Evolutionary conservation across 2,113 vertebrate species (phyloP).

Genomic region (Caranx melampygus): DNA sequence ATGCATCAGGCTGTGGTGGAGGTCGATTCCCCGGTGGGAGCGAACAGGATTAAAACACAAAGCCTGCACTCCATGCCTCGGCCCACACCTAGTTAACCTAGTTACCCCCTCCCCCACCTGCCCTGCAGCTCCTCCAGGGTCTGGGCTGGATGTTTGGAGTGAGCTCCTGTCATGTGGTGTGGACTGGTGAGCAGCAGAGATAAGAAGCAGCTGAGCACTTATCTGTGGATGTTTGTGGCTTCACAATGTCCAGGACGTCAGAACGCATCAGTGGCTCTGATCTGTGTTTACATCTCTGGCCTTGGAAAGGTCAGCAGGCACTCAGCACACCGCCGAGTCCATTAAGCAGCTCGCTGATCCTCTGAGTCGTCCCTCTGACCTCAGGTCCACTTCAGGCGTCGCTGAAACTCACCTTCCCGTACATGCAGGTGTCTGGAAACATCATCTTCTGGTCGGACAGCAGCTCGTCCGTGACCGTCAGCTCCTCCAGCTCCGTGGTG

Average conservation of each 20-base stretch:
- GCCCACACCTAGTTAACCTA: background rate
- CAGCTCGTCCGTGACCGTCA: conserved; percentile 85
- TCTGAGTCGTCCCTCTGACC: background rate
- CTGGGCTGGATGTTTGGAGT: background rate
- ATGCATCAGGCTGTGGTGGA: background rate
- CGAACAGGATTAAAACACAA: background rate
- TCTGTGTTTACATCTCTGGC: conserved; percentile 43
- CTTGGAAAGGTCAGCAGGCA: conserved; percentile 58
- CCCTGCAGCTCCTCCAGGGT: no score
- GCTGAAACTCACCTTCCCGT: conserved; percentile 81
- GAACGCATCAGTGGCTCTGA: conserved; percentile 15
- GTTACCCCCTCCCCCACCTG: no score
- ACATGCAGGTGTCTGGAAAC: conserved; percentile 81
- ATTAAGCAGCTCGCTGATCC: background rate
- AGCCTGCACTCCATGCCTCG: background rate
- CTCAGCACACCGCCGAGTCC: conserved; percentile 49
- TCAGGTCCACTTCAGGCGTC: conserved; percentile 48
- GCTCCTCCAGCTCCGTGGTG: conserved; percentile 93
- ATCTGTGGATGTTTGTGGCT: conserved; percentile 5
- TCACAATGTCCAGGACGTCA: conserved; percentile 23
- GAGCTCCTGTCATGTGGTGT: conserved; percentile 12
- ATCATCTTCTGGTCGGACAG: conserved; percentile 84
- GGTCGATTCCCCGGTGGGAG: background rate
- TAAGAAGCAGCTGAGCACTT: conserved; percentile 27
- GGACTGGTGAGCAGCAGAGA: conserved; percentile 14